Conservation (phyloP, 2,797 vertebrate species). For the Tiaroga cobitis region DNA sequence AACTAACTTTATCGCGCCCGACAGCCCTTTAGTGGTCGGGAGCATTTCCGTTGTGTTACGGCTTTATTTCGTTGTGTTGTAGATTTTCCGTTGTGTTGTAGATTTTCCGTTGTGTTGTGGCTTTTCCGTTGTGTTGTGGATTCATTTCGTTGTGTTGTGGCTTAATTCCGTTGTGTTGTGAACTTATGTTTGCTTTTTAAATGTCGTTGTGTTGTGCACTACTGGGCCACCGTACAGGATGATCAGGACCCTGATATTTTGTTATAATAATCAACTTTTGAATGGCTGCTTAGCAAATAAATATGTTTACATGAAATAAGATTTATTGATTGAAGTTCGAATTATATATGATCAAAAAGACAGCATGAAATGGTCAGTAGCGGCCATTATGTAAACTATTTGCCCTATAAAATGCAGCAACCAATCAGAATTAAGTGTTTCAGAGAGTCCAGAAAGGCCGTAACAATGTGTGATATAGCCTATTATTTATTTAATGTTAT, state of each 20-base stretch:
- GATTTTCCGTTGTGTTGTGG: too few relatives aligned
- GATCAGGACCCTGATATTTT: not conserved
- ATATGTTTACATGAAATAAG: not conserved
- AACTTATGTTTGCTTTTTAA: too few relatives aligned
- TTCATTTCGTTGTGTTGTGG: too few relatives aligned
- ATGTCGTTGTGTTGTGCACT: too few relatives aligned
- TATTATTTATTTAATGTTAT: constrained; percentile 11
- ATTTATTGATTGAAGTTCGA: not conserved
- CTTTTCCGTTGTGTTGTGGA: too few relatives aligned
- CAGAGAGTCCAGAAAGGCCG: not conserved
- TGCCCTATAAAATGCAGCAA: not conserved
- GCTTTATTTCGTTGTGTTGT: too few relatives aligned
- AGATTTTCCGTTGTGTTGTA: too few relatives aligned
- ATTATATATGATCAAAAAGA: not conserved
- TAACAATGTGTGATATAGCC: not conserved
- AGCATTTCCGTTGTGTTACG: too few relatives aligned
- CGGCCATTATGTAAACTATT: not conserved
- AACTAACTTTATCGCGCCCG: too few relatives aligned
- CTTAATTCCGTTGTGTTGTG: too few relatives aligned
- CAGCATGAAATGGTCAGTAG: not conserved
- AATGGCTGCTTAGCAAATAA: not conserved
- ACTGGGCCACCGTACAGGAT: too few relatives aligned
- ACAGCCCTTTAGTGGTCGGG: too few relatives aligned
- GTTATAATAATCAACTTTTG: not conserved
- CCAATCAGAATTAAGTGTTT: not conserved